Base-by-base conservation (phyloP, 2,113 vertebrate species). In the Gavia stellata region DNA sequence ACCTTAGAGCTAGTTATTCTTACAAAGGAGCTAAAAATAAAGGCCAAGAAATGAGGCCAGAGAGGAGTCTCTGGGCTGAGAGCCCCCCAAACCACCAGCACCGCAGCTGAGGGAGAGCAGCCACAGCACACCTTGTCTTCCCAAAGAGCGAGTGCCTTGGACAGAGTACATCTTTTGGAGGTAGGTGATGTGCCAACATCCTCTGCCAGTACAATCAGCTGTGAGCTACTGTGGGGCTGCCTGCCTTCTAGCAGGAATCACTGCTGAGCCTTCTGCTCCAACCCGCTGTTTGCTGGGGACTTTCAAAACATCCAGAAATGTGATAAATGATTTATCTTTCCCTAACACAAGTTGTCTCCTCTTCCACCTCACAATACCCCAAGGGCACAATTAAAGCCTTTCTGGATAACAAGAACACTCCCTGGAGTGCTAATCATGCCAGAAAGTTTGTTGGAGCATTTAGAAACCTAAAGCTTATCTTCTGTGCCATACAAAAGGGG, bases 381-480 rank as follows among this genome's bases (percentile, higher is more conserved):
- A 47, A 66, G 82, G 96, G 93, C 49, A 92, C 77, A 82, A 95
- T 93, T 91, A 90, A 94, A 95, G 72, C 47, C 66, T 72, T 94
- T 91, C 55, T 84, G 81, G 92, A 84, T 92, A 88, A 82, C 29
- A 86, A 74, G 61, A 97, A 52, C 68, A 84, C 81, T 94, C 91
- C 91, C 86, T 31, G 55, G 45, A 92, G 94, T 61, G 70, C 82
- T 95, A 94, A 96, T 90, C 70, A n/a, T 2, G 28, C 84, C 2
- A 2, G 59, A 71, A 87, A 74, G 93, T 94, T 77, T 88, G 90
- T 63, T 71, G 50, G 56, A 85, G 73, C 74, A 47, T 91, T 95
- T 80, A 66, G 78, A 95, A 92, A 75, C 20, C 53, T 50, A 70
- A 80, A 87, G 70, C 62, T 97, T 97, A 96, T 97, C 95, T 94